Evolutionary conservation across 2,113 vertebrate genomes (phyloP).

Genomic region (Taxidea taxus): DNA sequence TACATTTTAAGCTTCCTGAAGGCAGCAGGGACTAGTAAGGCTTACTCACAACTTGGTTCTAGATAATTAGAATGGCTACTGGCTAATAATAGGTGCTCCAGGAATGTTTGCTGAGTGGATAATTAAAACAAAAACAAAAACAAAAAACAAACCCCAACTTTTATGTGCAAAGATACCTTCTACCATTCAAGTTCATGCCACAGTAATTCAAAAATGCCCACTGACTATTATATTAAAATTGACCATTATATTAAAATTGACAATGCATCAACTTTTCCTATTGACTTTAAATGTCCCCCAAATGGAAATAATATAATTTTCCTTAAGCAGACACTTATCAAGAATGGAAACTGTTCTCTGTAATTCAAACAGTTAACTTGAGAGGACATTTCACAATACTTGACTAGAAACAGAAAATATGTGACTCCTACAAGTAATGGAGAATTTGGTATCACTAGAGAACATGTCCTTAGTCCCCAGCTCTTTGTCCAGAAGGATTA

Average conservation of each 20-base stretch:
- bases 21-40: background rate
- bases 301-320: background rate
- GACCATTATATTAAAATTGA: background rate
- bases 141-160: background rate
- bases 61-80: background rate
- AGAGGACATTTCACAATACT: background rate
- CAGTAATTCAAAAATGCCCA: background rate
- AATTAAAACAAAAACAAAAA: background rate
- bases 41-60: background rate
- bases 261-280: background rate
- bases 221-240: background rate
- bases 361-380: slow-evolving; percentile 27
- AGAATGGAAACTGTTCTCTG: slow-evolving; percentile 4
- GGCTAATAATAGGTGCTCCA: background rate
- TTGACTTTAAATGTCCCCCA: background rate
- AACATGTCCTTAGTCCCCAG: slow-evolving; percentile 79
- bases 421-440: slow-evolving; percentile 77
- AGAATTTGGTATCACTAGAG: slow-evolving; percentile 79
- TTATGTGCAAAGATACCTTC: background rate
- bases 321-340: slow-evolving; percentile 4
- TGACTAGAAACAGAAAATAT: slow-evolving; percentile 61
- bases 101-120: background rate
- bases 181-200: background rate
- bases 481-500: slow-evolving; percentile 84
- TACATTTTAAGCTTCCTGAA: background rate